Base-by-base conservation (phyloP, 2,888 invertebrate genomes). In the Microchrysa polita region DNA sequence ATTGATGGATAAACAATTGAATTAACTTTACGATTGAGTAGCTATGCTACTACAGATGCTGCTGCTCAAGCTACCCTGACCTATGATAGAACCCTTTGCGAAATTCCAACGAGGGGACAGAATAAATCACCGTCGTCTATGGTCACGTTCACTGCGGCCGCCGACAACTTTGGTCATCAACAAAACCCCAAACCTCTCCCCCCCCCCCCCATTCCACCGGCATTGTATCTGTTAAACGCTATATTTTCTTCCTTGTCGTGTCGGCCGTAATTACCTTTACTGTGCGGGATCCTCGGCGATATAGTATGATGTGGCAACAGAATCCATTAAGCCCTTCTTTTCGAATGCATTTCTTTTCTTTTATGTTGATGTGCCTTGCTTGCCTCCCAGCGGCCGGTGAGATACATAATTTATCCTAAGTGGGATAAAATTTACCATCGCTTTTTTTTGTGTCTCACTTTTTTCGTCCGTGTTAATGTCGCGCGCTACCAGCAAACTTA, bases 1-100 rank as follows among this genome's bases (percentile, higher is more conserved):
- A 75, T 75, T 75, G 73, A 75, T 75, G 73, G 75, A 75, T 75
- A 75, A 75, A 73, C 27, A 40, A 57, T 42, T 55, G 55, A 55
- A 55, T 75, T 73, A 75, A 69, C 75, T 75, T 61, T 42, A 44
- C 71, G 73, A 73, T 75, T 75, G 52, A 67, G 53, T 23, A 22
- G 18, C 67, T 67, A n/a, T n/a, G n/a, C n/a, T n/a, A n/a, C n/a
- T n/a, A n/a, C n/a, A n/a, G n/a, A n/a, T n/a, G n/a, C 10, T 34
- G 27, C 27, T 7, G 27, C 27, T 2, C 7, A 2, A 12, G 2
- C 52, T 4, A 52, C n/a, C n/a, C n/a, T n/a, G n/a, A 52, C 14
- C 52, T 9, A 16, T 52, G 5, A 16, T 16, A 4, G 14, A 4
- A 14, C 4, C 16, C 52, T 14, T 52, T 16, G 5, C 12, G 44